Conservation (phyloP, 2,113 vertebrate species). For the Clarias batrachus region DNA sequence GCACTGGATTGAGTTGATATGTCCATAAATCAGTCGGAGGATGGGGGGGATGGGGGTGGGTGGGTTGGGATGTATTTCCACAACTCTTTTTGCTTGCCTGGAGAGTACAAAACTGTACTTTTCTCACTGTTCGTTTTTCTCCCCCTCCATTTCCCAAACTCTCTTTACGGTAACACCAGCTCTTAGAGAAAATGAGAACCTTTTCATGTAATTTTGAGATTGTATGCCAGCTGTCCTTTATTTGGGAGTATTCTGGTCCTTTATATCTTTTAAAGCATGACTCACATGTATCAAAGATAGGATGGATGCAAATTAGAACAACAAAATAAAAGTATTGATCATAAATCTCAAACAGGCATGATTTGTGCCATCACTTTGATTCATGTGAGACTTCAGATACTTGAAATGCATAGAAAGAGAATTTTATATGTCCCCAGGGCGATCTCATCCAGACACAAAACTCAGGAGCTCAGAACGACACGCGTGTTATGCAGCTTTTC, state of each 20-base stretch:
- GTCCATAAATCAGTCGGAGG: constrained; percentile 37
- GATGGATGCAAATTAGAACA: background rate
- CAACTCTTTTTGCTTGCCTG: background rate
- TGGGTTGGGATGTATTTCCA: constrained; percentile 11
- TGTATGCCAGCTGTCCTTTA: background rate
- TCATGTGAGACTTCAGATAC: background rate
- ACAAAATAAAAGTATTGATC: background rate
- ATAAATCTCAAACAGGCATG: background rate
- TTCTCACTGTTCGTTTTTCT: background rate
- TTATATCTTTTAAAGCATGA: background rate
- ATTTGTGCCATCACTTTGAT: background rate
- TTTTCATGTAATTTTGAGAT: background rate
- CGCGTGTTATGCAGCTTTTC: background rate
- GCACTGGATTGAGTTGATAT: constrained; percentile 33
- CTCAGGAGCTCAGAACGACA: background rate
- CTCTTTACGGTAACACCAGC: background rate
- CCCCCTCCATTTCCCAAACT: background rate
- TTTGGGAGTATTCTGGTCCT: background rate
- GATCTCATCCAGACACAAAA: background rate
- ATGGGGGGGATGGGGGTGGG: background rate
- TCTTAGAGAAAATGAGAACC: background rate
- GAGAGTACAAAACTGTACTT: constrained; percentile 10
- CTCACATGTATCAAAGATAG: background rate
- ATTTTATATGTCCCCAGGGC: background rate
- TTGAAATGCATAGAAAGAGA: background rate